Base-by-base conservation (phyloP, 2,113 vertebrate genomes). In the Meriones unguiculatus region DNA sequence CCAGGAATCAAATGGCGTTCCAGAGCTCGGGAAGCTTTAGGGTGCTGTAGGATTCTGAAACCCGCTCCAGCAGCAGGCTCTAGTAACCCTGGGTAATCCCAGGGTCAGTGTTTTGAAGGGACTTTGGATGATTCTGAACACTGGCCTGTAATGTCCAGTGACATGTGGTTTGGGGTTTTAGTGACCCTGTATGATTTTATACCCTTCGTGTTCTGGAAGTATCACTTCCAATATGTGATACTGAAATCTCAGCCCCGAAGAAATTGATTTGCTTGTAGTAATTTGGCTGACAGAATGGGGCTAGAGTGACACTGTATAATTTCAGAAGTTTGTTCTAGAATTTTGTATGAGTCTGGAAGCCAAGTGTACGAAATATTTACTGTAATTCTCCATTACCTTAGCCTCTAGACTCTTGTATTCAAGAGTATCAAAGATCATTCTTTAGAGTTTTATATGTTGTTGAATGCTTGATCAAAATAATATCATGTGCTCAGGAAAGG, bases 261-360 rank as follows among this genome's bases (percentile, higher is more conserved):
- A 93, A 92, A 30, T 72, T 35, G 54, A 81, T 54, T 30, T 52
- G 65, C 11, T 86, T 85, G 72, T 46, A 65, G 30, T n/a, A 35
- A 72, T 22, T 35, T 67, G 57, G 20, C n/a, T 89, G 32, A 84
- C 70, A 73, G 22, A 75, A 57, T 7, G 28, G 67, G 46, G 22
- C 30, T 14, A 32, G 10, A 9, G 30, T 77, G 65, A 86, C 32
- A 46, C 9, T 41, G 32, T 22, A n/a, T 70, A 38, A 28, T 86
- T 93, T 91, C 73, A 91, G 59, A 96, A 94, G 76, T n/a, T 52
- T 93, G n/a, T 46, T 93, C 46, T 32, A 54, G 24, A 93, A 77
- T 86, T 67, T 28, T 87, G 24, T 73, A 30, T 52, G 46, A 77
- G 50, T 96, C 69, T 95, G 67, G 62, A 95, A 82, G 50, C 54